A percentile compares a stretch with the other conserved stretches of the same genome.
These are phyloP conservation scores for Leucophenga montana DNA, from an alignment of 2,888 invertebrate species.

Conservation along the genomic window DNA sequence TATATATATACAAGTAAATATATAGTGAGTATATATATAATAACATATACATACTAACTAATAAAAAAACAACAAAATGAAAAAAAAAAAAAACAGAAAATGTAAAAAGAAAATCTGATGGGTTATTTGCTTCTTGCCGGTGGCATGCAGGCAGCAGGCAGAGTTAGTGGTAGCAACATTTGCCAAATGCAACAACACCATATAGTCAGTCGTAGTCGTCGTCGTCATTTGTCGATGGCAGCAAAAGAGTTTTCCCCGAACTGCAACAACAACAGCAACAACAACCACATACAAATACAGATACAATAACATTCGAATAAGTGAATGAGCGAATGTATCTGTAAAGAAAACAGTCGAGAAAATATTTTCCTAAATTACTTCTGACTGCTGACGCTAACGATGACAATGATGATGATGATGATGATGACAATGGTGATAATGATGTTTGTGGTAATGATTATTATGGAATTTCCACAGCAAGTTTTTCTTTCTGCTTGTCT, in stretches of 20 bases:
- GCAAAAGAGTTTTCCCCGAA: no score
- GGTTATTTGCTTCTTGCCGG: constrained; percentile 23
- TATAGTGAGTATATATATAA: no score
- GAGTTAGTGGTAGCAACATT: no score
- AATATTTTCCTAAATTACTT: constrained; percentile 58
- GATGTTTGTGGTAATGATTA: constrained; percentile 36
- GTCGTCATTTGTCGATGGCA: no score
- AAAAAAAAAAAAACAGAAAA: constrained; percentile 10
- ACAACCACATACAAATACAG: no score
- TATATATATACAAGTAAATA: no score
- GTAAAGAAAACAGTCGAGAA: no score
- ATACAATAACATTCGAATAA: not conserved
- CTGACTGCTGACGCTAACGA: constrained; percentile 51
- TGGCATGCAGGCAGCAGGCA: not conserved
- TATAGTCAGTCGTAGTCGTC: no score
- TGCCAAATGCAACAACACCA: no score
- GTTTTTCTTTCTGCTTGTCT: constrained; percentile 25
- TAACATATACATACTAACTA: no score
- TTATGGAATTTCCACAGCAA: constrained; percentile 62
- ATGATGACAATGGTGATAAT: constrained; percentile 42
- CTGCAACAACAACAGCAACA: constrained; percentile 16
- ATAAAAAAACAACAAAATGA: constrained; percentile 24
- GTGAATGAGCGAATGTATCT: no score
- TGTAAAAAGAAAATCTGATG: constrained; percentile 13
- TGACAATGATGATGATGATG: constrained; percentile 41